Evolutionary conservation across 2,113 vertebrate species (phyloP), one percentile per base, ranked within the genome.

Genomic region (Psittacus erithacus): DNA sequence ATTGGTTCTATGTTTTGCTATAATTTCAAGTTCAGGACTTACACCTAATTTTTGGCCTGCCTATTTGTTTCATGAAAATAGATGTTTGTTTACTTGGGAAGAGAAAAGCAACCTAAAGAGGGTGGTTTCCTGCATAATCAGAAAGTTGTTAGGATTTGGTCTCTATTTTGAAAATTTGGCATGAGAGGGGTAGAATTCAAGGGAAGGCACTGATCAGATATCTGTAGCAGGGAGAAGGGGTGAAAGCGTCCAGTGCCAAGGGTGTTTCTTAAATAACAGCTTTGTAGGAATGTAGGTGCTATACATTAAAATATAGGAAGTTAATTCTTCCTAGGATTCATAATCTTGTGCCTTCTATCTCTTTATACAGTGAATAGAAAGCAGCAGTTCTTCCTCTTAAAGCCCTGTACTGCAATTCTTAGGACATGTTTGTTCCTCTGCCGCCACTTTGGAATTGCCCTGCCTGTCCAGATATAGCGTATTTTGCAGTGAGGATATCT

Each of bases 231-330:
- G 64, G 28, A 57, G 44, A 78, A 90, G 49, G 16, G 13, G 18
- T 60, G 44, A 78, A 78, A 86, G 70, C 20, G 24, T 20, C n/a
- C 65, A 24, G 16, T 63, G 31, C 53, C 38, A 74, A 52, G 17
- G 6, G 5, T 35, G 2, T 74, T 78, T 59, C 46, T 47, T 53
- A 79, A 85, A 41, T 59, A 60, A 6, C 0, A 0, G 0, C 11
- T 33, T 60, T 77, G 27, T 55, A 67, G 41, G 35, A 74, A 31
- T 28, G 8, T 25, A 55, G 63, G 6, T 1, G 1, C 11, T 71
- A 9, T 39, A 19, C 46, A 33, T 76, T 24, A 63, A 85, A 43
- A 31, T 74, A 49, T 1, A 50, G 68, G 24, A 88, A 86, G 22
- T 6, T 41, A 81, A 65, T 71, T 75, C 16, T 71, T 68, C 60